Percentiles rank a stretch among this genome's conserved stretches.
phyloP scores from a whole-genome alignment of 2,797 vertebrate genomes.

The Morus bassanus region DNA sequence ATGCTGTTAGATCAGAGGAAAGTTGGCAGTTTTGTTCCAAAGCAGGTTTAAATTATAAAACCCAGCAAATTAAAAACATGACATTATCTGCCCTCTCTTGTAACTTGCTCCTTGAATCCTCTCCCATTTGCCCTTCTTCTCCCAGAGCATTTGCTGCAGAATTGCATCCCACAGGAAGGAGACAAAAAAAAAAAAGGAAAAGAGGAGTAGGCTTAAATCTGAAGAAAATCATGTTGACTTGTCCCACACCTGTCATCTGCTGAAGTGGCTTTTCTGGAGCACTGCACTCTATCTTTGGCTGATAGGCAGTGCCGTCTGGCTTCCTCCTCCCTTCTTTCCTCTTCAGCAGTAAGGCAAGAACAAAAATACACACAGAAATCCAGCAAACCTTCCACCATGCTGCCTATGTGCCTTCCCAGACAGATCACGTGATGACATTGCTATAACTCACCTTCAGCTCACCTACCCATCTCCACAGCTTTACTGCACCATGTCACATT shows the following conservation, averaged over 20 bases:
- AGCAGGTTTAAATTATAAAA: constrained; percentile 56
- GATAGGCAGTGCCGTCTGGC: constrained; percentile 60
- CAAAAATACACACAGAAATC: constrained; percentile 58
- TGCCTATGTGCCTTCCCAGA: background rate
- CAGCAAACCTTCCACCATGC: constrained; percentile 44
- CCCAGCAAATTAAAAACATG: constrained; percentile 35
- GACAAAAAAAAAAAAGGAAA: background rate
- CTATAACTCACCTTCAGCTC: constrained; percentile 37
- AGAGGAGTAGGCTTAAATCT: constrained; percentile 51
- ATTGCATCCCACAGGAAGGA: constrained; percentile 33
- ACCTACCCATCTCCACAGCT: background rate
- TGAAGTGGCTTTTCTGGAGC: constrained; percentile 67
- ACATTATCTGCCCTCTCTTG: constrained; percentile 34
- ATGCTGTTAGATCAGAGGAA: constrained; percentile 35
- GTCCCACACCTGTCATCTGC: constrained; percentile 57
- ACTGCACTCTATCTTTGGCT: constrained; percentile 65
- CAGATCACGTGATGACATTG: background rate
- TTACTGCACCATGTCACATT: background rate
- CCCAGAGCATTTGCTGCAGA: background rate
- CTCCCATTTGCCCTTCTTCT: constrained; percentile 17
- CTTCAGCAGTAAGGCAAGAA: constrained; percentile 61
- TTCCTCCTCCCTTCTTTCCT: constrained; percentile 57
- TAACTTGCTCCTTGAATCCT: constrained; percentile 43
- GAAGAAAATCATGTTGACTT: constrained; percentile 58
- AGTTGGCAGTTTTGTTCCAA: constrained; percentile 31